phyloP scores from a whole-genome alignment of 2,113 vertebrate genomes.

The Cyprinus carpio region DNA sequence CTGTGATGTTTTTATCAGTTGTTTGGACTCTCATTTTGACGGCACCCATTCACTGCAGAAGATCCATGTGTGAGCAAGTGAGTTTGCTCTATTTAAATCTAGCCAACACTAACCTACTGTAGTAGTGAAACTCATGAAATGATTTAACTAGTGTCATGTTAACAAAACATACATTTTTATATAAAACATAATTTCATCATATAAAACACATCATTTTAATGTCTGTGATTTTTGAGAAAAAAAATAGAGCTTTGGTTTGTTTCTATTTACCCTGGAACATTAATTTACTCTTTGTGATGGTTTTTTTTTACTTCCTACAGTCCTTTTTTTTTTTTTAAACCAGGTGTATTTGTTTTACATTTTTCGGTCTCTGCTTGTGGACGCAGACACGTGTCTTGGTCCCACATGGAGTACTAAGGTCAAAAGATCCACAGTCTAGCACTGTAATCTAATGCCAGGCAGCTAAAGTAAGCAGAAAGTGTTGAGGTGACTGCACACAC shows the following conservation, averaged over 20 bases:
- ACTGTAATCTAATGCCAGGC: background rate
- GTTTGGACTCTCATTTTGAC: no score
- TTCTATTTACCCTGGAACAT: background rate
- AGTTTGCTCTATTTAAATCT: background rate
- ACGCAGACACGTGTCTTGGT: slow-evolving; percentile 24
- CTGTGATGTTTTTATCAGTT: no score
- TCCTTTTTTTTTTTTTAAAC: background rate
- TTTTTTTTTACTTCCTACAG: no score
- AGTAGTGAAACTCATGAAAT: background rate
- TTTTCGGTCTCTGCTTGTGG: background rate
- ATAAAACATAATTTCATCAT: no score
- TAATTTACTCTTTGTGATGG: background rate
- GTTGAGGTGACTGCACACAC: background rate
- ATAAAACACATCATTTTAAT: no score
- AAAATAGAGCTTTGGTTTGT: background rate
- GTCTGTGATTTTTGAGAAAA: background rate
- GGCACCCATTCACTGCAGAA: no score
- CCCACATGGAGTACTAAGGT: slow-evolving; percentile 32
- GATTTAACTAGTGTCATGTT: background rate
- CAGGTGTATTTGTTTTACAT: slow-evolving; percentile 48
- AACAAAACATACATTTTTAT: background rate
- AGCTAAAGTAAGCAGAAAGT: slow-evolving; percentile 10
- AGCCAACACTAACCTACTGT: no score
- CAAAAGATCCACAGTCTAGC: background rate
- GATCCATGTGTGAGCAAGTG: no score